These are phyloP conservation scores for Pteria penguin DNA, from an alignment of 2,888 invertebrate species.

Conservation along the genomic window DNA sequence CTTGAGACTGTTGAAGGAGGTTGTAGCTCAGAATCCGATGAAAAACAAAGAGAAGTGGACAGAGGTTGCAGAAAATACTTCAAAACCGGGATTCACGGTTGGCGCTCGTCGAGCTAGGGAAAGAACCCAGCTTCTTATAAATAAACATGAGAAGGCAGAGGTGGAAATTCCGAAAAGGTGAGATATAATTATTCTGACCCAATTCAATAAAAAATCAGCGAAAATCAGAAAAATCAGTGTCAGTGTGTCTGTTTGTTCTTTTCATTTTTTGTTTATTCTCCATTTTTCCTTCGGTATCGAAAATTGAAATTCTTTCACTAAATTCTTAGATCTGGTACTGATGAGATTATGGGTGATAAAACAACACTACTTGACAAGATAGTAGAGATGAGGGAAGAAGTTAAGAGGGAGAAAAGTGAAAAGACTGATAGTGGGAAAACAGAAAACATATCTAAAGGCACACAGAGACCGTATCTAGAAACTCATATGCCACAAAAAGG, in stretches of 20 bases:
- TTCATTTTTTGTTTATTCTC: no score
- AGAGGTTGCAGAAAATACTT: neutral
- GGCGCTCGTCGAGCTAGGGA: neutral
- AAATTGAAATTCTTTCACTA: no score
- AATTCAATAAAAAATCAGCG: neutral
- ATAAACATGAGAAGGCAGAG: neutral
- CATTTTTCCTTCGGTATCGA: neutral
- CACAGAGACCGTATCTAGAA: no score
- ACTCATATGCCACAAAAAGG: no score
- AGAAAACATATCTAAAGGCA: no score
- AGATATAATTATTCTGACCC: neutral
- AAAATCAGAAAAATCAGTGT: neutral
- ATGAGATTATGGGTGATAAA: no score
- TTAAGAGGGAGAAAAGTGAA: no score
- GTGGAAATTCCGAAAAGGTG: neutral
- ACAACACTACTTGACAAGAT: no score
- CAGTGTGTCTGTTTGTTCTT: neutral
- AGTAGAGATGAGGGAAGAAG: no score
- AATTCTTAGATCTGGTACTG: no score
- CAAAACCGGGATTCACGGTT: neutral
- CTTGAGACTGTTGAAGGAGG: slow-evolving; percentile 2
- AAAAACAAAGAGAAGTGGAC: slow-evolving; percentile 11
- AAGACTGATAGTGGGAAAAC: no score
- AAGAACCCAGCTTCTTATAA: neutral
- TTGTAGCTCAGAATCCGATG: neutral